Base-by-base conservation (phyloP, 2,113 vertebrate genomes). In the Sylvia atricapilla region DNA sequence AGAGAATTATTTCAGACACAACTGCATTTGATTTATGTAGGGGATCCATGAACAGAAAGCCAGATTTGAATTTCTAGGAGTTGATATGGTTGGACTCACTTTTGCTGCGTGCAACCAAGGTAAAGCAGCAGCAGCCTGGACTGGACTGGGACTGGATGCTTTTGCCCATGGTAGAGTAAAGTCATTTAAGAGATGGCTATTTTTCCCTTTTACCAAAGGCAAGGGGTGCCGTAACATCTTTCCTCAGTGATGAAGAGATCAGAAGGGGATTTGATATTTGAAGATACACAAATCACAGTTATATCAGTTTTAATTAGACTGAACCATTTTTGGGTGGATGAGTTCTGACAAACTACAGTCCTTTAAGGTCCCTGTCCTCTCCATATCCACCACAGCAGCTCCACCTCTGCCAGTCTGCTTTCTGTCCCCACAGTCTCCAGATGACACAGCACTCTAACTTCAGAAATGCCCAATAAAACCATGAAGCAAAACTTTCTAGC, bases 1-100 rank as follows among this genome's bases (percentile, higher is more conserved):
- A 97, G 92, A 96, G 96, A 96, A 84, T 80, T 73, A 83, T 73
- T 87, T 88, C 66, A 86, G 83, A 44, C 69, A 87, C 78, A 79
- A 95, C 90, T 70, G 44, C 18, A 64, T 30, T 60, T 87, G 83
- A 94, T 79, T 94, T 60, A 87, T 79, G 70, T 39, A 75, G 18
- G 35, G 15, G 52, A 90, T 90, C 46, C 27, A 16, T 2, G 44
- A 69, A 87, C 68, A 55, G 60, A 75, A 90, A 63, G 58, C 49
- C 86, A 82, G 84, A 64, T 55, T 63, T 52, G 69, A 95, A 76
- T 76, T 94, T 93, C 84, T 58, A 56, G 81, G 53, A 60, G 35
- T 33, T 83, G 50, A 59, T 60, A 78, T 33, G 66, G 56, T 86
- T 63, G 76, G 55, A 78, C 21, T 85, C 37, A 35, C 79, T 87